Evolutionary conservation across 2,888 invertebrate genomes (phyloP).

Genomic region (Heteropelma amictum): DNA sequence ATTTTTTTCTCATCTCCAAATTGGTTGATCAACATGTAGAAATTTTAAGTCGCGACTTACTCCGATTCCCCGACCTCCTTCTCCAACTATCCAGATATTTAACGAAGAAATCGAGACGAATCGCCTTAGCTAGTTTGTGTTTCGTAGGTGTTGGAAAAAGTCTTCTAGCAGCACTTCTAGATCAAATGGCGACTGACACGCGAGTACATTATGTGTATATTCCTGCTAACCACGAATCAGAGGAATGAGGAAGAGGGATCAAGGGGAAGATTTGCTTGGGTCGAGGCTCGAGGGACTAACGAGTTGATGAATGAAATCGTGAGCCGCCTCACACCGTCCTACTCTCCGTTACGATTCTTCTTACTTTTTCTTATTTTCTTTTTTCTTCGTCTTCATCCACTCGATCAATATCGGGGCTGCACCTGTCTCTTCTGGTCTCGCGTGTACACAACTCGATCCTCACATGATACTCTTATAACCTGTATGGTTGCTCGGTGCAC

Average conservation of each 20-base stretch:
- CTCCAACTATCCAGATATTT: conserved; percentile 48
- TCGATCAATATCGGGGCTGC: conserved; percentile 23
- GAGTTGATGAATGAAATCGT: conserved; percentile 57
- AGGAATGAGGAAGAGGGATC: background rate
- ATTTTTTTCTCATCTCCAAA: background rate
- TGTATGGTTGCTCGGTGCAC: background rate
- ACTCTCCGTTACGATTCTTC: conserved; percentile 40
- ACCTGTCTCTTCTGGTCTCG: conserved; percentile 43
- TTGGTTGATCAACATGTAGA: conserved; percentile 17
- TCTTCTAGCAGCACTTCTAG: conserved; percentile 6
- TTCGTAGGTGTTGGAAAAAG: background rate
- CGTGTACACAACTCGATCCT: conserved; percentile 40
- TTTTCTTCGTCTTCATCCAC: background rate
- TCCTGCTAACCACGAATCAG: background rate
- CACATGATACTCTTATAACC: conserved; percentile 29
- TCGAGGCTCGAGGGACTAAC: conserved; percentile 30
- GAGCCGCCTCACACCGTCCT: conserved; percentile 43
- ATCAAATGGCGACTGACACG: conserved; percentile 9
- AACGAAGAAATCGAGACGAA: conserved; percentile 39
- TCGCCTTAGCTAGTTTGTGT: background rate
- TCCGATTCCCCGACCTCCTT: conserved; percentile 44
- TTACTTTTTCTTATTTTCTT: conserved; percentile 3
- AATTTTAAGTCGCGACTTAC: background rate
- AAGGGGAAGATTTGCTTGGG: background rate
- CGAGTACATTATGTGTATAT: conserved; percentile 7